Evolutionary conservation across 2,888 invertebrate genomes (phyloP), one percentile per base, ranked within the genome.

Genomic region (Apodemia hepburni): DNA sequence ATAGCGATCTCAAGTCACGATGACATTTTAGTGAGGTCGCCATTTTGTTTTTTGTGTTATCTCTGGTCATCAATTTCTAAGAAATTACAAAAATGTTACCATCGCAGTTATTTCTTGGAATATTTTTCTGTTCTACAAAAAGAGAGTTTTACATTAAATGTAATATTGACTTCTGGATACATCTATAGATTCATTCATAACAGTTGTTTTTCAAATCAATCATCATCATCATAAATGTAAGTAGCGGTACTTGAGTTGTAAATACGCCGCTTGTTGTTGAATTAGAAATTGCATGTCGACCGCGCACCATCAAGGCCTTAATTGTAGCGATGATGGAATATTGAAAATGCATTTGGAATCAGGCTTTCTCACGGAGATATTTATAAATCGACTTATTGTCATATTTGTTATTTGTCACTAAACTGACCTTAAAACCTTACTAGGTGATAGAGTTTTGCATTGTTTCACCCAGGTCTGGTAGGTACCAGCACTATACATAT

Each of bases 41-140:
- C 79, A 80, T 86, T 83, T 81, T 76, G 68, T 76, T 75, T 76
- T 77, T 81, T 84, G 79, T 84, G 81, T 82, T 72, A 70, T 69
- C 65, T 70, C 69, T 68, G 71, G 75, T 81, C 79, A 78, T 80
- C 79, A 79, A 79, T 74, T 81, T 79, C 78, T 80, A 70, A 75
- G 80, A 78, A 77, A 72, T 69, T 69, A 71, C 69, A 69, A 79
- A 76, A 75, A 74, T 73, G 72, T 64, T 65, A 70, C 73, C 81
- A 81, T 85, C 82, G 72, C 73, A 66, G 71, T 79, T 76, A 74
- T 78, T 75, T 74, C 61, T 73, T 73, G n/a, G 42, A 45, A 11
- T 47, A 17, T 47, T 47, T 17, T 47, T 17, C 6, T 47, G 3
- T 15, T 6, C 8, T 7, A 7, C 7, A 42, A 17, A 47, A 47